These are phyloP conservation scores for Epirrhoe alternata DNA, from an alignment of 2,888 invertebrate species.

Conservation along the genomic window DNA sequence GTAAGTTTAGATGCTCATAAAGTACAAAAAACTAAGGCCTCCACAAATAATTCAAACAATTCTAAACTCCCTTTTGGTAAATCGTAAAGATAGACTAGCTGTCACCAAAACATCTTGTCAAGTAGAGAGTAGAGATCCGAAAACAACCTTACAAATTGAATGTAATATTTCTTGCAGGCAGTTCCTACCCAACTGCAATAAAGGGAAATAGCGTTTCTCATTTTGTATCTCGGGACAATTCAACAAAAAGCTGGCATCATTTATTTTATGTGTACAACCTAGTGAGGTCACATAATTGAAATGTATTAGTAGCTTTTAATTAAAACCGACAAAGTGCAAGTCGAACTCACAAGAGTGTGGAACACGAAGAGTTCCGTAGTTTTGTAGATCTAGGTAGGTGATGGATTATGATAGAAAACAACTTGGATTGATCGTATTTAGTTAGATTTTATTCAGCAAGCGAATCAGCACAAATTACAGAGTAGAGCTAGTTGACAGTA, in stretches of 20 bases:
- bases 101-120: slow-evolving; percentile 5
- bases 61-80: neutral
- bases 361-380: too few relatives aligned
- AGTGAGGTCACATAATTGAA: slow-evolving; percentile 12
- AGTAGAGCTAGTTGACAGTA: too few relatives aligned
- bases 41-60: too few relatives aligned
- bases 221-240: slow-evolving; percentile 28
- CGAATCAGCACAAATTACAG: too few relatives aligned
- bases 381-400: too few relatives aligned
- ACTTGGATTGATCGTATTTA: too few relatives aligned
- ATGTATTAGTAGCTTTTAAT: neutral
- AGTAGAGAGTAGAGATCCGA: neutral
- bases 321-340: too few relatives aligned
- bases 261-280: slow-evolving; percentile 23
- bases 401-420: too few relatives aligned
- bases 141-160: slow-evolving; percentile 24
- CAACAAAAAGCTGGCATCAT: slow-evolving; percentile 31
- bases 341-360: too few relatives aligned
- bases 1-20: too few relatives aligned
- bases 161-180: slow-evolving; percentile 26
- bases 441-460: too few relatives aligned
- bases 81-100: neutral
- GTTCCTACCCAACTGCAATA: slow-evolving; percentile 26
- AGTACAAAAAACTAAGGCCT: too few relatives aligned
- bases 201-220: slow-evolving; percentile 29